Evolutionary conservation across 2,113 vertebrate species (phyloP).

Genomic region (Mus musculus): GRCm39 chr14:108341501-108342000

Average conservation of each 20-base stretch:
- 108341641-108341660: neutral
- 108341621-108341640: constrained; percentile 16
- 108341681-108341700: constrained; percentile 49
- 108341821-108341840: neutral
- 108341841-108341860: neutral
- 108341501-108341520: neutral
- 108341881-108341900: neutral
- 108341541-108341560: neutral
- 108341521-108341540: neutral
- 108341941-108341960: neutral
- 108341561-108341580: neutral
- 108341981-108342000: neutral
- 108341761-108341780: constrained; percentile 37
- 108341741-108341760: constrained; percentile 46
- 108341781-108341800: constrained; percentile 23
- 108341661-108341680: neutral
- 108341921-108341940: neutral
- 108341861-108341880: neutral
- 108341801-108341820: neutral
- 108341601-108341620: neutral
- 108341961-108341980: neutral
- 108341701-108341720: neutral
- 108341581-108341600: neutral
- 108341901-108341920: constrained; percentile 23
- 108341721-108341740: neutral